Evolutionary conservation across 2,888 invertebrate species (phyloP).

Genomic region (Lamellibrachia satsuma): DNA sequence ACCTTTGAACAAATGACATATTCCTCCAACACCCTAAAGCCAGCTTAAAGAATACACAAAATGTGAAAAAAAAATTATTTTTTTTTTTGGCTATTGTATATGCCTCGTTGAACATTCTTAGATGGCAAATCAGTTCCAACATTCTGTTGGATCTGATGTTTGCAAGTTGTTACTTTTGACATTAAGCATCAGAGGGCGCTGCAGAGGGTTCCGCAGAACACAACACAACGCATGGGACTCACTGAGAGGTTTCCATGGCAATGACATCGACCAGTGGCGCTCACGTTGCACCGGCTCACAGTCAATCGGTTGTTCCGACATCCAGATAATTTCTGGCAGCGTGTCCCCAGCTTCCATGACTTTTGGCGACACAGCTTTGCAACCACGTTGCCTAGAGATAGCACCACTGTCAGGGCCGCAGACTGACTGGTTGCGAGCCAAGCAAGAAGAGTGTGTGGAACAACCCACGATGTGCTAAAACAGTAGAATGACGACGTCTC

Average conservation of each 20-base stretch:
- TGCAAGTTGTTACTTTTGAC: neutral
- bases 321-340: neutral
- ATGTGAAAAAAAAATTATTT: neutral
- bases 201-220: neutral
- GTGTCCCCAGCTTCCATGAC: neutral
- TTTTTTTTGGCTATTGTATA: neutral
- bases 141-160: too few species aligned
- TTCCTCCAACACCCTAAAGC: neutral
- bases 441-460: neutral
- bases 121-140: too few species aligned
- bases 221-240: neutral
- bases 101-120: neutral
- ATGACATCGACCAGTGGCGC: slow-evolving; percentile 13
- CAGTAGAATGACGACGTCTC: neutral
- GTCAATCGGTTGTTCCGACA: neutral
- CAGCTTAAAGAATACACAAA: too few species aligned
- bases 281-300: neutral
- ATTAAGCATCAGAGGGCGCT: neutral
- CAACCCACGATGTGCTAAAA: slow-evolving; percentile 8
- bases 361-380: neutral
- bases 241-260: neutral
- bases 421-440: neutral
- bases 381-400: too few species aligned
- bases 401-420: neutral
- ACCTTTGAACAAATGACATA: neutral